Evolutionary conservation across 2,797 vertebrate species (phyloP).

Genomic region (Bradypodion ventrale): DNA sequence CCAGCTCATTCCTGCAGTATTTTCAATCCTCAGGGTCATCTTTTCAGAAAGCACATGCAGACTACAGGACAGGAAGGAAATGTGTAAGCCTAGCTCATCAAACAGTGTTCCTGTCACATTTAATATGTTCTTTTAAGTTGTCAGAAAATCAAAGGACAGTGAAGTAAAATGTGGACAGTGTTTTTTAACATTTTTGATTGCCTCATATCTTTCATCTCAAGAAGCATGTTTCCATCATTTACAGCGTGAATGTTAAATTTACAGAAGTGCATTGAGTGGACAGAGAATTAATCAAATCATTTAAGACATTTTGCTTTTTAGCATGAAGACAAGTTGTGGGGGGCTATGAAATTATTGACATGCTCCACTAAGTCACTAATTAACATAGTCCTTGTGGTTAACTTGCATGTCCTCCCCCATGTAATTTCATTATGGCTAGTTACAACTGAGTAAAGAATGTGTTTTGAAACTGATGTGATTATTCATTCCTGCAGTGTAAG

Average conservation of each 20-base stretch:
- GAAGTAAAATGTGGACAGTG: constrained; percentile 20
- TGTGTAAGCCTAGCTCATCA: too few relatives aligned
- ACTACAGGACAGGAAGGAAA: too few relatives aligned
- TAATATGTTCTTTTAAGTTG: background rate
- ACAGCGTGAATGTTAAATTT: constrained; percentile 33
- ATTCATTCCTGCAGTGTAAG: background rate
- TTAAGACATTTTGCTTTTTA: constrained; percentile 55
- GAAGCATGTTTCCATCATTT: constrained; percentile 27
- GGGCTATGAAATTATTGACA: constrained; percentile 47
- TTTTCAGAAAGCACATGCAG: background rate
- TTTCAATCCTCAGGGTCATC: too few relatives aligned
- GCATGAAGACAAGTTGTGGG: constrained; percentile 36
- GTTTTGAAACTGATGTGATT: background rate
- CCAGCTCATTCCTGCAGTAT: background rate
- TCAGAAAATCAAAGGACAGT: background rate
- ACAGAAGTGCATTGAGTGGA: constrained; percentile 35
- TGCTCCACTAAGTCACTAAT: constrained; percentile 48
- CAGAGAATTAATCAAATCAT: constrained; percentile 36
- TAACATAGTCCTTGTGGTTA: constrained; percentile 37
- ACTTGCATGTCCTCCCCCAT: constrained; percentile 26
- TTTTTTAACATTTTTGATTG: constrained; percentile 38
- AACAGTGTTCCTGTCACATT: background rate
- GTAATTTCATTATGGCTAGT: constrained; percentile 6
- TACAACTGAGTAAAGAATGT: constrained; percentile 32
- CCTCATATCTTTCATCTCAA: constrained; percentile 30